Base-by-base conservation (phyloP, 2,888 invertebrate species). In the Caenorhabditis imperialis region DNA sequence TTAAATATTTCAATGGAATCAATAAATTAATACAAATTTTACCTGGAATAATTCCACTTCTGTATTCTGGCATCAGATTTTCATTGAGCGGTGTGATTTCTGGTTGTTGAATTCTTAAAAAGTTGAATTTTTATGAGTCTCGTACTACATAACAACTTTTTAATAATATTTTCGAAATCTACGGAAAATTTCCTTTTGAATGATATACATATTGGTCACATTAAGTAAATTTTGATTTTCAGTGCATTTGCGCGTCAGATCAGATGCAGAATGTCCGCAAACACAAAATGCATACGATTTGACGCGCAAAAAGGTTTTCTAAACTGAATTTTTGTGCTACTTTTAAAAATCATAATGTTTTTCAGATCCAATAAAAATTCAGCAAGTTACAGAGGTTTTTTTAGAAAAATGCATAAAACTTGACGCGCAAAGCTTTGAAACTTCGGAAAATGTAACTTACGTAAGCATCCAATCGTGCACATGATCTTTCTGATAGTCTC, bases 1-100 rank as follows among this genome's bases (percentile, higher is more conserved):
- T 25, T 54, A n/a, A 14, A 35, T 35, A 18, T 33, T 35, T 50
- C 20, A 6, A 35, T 4, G 20, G n/a, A 18, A 18, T 4, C 4
- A 6, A 18, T 42, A 18, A 18, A 18, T 4, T 3, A 42, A 42
- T 18, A 23, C 18, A 35, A 12, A 7, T 10, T 22, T 22, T 33
- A 58, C 65, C 73, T 27, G 71, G 73, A 14, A 78, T 30, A 1
- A 71, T 50, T 10, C 78, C 78, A 45, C 58, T 62, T 38, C 76
- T 48, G 35, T 62, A 78, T 14, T 57, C 27, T 0, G 78, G 78
- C 0, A 78, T 74, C 0, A 58, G 18, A 10, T 73, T 45, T 20
- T 78, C 78, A 12, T 55, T 51, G 5, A 78, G 55, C 12, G 42
- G 27, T 18, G 53, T 60, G 1, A 78, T 40, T 14, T 50, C 51